Evolutionary conservation across 2,113 vertebrate species (phyloP).

Genomic region (Gymnarchus niloticus): DNA sequence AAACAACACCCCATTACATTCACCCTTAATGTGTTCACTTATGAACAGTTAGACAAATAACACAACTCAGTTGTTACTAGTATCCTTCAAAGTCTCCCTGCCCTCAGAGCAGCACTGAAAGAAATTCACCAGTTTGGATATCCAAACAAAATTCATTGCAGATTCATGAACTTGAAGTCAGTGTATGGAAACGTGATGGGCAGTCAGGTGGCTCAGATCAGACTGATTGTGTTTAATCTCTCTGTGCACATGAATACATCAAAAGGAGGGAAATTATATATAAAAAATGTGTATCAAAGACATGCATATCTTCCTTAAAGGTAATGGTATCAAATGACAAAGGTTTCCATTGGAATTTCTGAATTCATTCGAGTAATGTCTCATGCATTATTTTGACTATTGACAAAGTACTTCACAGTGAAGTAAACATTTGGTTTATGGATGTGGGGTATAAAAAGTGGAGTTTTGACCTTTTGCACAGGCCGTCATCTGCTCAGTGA

Average conservation of each 20-base stretch:
- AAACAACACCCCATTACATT: not conserved
- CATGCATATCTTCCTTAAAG: not conserved
- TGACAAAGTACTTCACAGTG: not conserved
- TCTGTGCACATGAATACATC: not conserved
- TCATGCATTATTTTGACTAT: not conserved
- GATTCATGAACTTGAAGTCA: not conserved
- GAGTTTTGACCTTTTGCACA: conserved; percentile 3
- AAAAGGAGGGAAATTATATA: not conserved
- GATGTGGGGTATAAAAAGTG: not conserved
- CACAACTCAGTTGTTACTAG: not conserved
- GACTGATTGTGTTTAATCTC: not conserved
- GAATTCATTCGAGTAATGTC: not conserved
- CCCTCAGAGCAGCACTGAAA: not conserved
- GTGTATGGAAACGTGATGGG: not conserved
- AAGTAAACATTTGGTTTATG: not conserved
- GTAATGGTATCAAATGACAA: not conserved
- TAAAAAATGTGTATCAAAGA: not conserved
- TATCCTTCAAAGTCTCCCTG: not conserved
- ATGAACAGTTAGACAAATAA: not conserved
- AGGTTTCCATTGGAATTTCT: not conserved
- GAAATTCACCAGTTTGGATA: not conserved
- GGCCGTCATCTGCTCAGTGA: not conserved
- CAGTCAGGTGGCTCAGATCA: not conserved
- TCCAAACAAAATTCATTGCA: not conserved
- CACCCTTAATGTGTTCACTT: not conserved